Conservation (phyloP, 1,140 invertebrate species). For the Euwallacea similis region DNA sequence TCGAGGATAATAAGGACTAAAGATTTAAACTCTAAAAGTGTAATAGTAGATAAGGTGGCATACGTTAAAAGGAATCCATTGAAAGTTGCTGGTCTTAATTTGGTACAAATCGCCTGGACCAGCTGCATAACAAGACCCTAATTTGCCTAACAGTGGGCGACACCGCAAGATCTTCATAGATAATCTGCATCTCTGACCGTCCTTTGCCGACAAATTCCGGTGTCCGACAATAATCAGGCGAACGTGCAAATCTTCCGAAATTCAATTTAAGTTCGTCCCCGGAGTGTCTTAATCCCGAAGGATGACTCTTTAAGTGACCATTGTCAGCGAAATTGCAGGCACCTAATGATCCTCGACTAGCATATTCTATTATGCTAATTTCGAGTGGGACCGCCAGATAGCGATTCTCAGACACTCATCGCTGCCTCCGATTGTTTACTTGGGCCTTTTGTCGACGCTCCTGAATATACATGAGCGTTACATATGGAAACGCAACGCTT, state of each 20-base stretch:
- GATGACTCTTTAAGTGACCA: constrained; percentile 42
- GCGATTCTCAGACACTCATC: constrained; percentile 35
- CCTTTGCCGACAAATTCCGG: constrained; percentile 16
- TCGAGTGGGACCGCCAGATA: constrained; percentile 45
- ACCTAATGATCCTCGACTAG: constrained; percentile 43
- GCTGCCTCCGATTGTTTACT: constrained; percentile 49
- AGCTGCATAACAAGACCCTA: constrained; percentile 1
- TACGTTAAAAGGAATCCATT: no score
- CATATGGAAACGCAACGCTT: constrained; percentile 50
- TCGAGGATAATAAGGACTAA: no score
- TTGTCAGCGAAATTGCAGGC: constrained; percentile 36
- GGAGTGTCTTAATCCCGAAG: constrained; percentile 33
- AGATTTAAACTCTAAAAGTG: no score
- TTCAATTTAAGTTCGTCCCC: constrained; percentile 35
- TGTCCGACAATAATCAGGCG: constrained; percentile 23
- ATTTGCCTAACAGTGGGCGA: constrained; percentile 4
- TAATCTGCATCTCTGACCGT: constrained; percentile 14
- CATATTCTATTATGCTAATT: constrained; percentile 51
- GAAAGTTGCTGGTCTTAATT: no score
- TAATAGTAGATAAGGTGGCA: no score
- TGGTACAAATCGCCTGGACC: no score
- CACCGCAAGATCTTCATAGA: constrained; percentile 11
- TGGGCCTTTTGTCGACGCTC: constrained; percentile 48
- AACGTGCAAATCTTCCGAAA: constrained; percentile 28
- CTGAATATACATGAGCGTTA: constrained; percentile 55